Base-by-base conservation (phyloP, 92 coral and sea anemone species). In the Siderastrea siderea region DNA sequence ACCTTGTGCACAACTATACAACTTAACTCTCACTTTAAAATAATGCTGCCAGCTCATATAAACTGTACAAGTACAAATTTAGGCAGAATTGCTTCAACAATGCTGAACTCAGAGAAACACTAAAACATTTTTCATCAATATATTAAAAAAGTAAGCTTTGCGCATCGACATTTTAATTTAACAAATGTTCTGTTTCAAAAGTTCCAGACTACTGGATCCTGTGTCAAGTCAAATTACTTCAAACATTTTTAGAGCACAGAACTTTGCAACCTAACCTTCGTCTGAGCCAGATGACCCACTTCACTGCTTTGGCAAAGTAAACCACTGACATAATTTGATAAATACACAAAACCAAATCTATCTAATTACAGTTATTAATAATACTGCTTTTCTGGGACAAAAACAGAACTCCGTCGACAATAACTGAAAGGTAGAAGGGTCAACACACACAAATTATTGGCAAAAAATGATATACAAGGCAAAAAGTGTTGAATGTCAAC, bases 1-100 rank as follows among this genome's bases (percentile, higher is more conserved):
- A 73, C 60, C 17, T 13, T 74, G 63, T 38, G 53, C 63, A 26
- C 46, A 46, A 74, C 72, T 55, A 51, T 67, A 73, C 87, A 83
- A 60, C 65, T 7, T n/a, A 46, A 70, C 54, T 82, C 53, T 85
- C 77, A 26, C 38, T 26, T 68, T 77, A 85, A 85, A 85, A 77
- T 84, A 84, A 71, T 65, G 38, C 63, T 66, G 74, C 45, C 54
- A 8, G 74, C 83, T 52, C 57, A 19, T 77, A 19, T 82, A 38
- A 75, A 76, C 57, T 75, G 83, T 66, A 85, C 77, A 85, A 14
- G 80, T 85, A 76, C 75, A 68, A 83, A 75, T 64, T 74, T 74
- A 48, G 52, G 51, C 74, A 84, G 76, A 38, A 74, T 7, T 62
- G 71, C 65, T 74, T n/a, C 80, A 59, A 49, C 80, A 84, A 59